Percentiles rank a stretch among this genome's conserved stretches.
Conservation (phyloP, 2,113 vertebrate genomes). For the Himantopus leucocephalus region DNA sequence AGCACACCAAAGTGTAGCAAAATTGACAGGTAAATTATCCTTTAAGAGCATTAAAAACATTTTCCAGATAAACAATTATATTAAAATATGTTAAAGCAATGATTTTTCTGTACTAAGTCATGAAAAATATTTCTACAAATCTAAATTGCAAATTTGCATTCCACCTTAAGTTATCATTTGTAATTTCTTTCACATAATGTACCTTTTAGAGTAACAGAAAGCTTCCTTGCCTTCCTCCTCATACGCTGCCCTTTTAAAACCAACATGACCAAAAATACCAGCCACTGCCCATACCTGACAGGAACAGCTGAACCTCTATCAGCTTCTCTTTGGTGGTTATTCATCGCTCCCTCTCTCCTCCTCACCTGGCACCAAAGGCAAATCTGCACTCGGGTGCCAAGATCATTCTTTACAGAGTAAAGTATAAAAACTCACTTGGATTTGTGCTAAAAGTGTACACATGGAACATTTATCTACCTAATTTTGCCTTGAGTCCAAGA, state of each 20-base stretch:
- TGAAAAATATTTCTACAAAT: slow-evolving; percentile 58
- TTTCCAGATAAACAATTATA: slow-evolving; percentile 64
- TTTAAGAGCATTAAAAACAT: slow-evolving; percentile 70
- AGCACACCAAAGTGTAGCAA: slow-evolving; percentile 62
- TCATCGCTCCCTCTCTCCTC: not conserved
- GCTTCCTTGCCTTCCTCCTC: not conserved
- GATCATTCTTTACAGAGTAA: not conserved
- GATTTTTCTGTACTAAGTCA: slow-evolving; percentile 33
- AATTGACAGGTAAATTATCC: slow-evolving; percentile 75
- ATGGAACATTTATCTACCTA: not conserved
- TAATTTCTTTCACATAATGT: not conserved
- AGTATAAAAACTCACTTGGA: not conserved
- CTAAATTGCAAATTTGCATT: slow-evolving; percentile 30
- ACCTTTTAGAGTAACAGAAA: not conserved
- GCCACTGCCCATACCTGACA: not conserved
- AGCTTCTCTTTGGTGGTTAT: not conserved
- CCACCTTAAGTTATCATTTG: slow-evolving; percentile 33
- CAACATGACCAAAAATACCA: not conserved
- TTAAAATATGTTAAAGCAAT: slow-evolving; percentile 53
- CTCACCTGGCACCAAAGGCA: not conserved
- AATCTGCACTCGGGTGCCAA: not conserved
- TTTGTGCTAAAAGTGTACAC: not conserved
- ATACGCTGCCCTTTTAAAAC: not conserved
- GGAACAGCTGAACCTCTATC: not conserved
- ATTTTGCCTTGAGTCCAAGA: not conserved